Evolutionary conservation across 2,888 invertebrate species (phyloP), one percentile per base, ranked within the genome.

Genomic region (Rhagium mordax): DNA sequence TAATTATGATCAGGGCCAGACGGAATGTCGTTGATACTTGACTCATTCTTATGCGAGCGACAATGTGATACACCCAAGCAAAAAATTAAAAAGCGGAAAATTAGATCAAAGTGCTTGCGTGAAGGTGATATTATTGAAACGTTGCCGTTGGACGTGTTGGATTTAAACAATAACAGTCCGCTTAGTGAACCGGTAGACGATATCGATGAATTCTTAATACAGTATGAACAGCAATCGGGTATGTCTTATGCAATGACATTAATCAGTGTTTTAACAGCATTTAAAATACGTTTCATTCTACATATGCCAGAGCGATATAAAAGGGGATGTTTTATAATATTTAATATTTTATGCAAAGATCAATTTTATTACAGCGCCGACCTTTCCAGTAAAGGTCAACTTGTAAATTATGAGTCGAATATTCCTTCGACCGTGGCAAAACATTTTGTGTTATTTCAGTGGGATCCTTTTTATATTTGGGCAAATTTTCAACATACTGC

Each of bases 321-420:
- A 57, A 24, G 41, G 55, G 55, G 57, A 47, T 67, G 57, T 47
- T 55, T 57, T 47, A 67, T n/a, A n/a, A n/a, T 67, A 67, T 57
- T 47, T 67, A 55, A 67, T 41, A 67, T 57, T 67, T 47, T 65
- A 65, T 74, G 69, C 57, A 68, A 62, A 72, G 74, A 78, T 75
- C 76, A 77, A 76, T 78, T 76, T 77, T 78, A 79, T 76, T 78
- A 75, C 70, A 53, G 77, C 74, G 78, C 77, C 79, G 83, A 82
- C 83, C 81, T 83, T 83, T 83, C 75, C 67, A 70, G 76, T 61
- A 82, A 82, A 82, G 83, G 83, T 80, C 81, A 79, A 53, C 79
- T 70, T 71, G 70, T 81, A 76, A 81, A 81, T 75, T 81, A 78
- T 76, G 76, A 78, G 78, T 71, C 71, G 77, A 74, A 75, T 71